Conservation (phyloP, 2,888 invertebrate species). For the Isoperla grammatica region DNA sequence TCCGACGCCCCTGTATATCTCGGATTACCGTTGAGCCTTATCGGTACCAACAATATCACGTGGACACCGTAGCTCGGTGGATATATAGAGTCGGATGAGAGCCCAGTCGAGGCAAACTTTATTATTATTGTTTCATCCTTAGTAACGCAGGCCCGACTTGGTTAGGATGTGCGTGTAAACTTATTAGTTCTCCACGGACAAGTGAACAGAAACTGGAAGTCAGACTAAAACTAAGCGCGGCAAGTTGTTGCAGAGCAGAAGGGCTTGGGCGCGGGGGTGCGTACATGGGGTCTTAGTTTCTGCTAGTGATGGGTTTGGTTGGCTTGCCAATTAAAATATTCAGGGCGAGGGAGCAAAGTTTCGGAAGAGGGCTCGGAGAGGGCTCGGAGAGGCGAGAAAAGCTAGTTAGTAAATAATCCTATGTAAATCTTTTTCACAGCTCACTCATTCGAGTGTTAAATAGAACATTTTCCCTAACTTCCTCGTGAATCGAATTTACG, state of each 20-base stretch:
- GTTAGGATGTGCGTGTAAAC: background rate
- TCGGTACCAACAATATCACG: too few relatives aligned
- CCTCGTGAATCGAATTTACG: background rate
- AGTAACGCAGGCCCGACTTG: too few relatives aligned
- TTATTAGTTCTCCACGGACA: conserved; percentile 1
- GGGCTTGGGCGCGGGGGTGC: background rate
- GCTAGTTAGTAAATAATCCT: conserved; percentile 26
- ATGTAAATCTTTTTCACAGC: conserved; percentile 26
- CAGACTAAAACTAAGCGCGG: background rate
- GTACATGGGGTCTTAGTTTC: background rate
- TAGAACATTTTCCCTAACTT: background rate
- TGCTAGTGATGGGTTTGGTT: background rate
- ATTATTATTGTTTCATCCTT: too few relatives aligned
- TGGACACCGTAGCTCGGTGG: too few relatives aligned
- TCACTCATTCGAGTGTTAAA: background rate
- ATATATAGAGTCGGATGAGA: too few relatives aligned
- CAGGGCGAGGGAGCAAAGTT: background rate
- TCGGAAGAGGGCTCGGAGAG: background rate
- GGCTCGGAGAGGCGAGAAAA: background rate
- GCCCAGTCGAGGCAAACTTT: too few relatives aligned
- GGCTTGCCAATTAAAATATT: conserved; percentile 14
- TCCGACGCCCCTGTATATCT: too few relatives aligned
- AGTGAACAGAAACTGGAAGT: too few relatives aligned
- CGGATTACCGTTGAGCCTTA: too few relatives aligned
- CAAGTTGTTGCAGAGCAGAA: background rate